Evolutionary conservation across 2,797 vertebrate species (phyloP), one percentile per base, ranked within the genome.

Genomic region (Odontamblyopus lacepedii): DNA sequence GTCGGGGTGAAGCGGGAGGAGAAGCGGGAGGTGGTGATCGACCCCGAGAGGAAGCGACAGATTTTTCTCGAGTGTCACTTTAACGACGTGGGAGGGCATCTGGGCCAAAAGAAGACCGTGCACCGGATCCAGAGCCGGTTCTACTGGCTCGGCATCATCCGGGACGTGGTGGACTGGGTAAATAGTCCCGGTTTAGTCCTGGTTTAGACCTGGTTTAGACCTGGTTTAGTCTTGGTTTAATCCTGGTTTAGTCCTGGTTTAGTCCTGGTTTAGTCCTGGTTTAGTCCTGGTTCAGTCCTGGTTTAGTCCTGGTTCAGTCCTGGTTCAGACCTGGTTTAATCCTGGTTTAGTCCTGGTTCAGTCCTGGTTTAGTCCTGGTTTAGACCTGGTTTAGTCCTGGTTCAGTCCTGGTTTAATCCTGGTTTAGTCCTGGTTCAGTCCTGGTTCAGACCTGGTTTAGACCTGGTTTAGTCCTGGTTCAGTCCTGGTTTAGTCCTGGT

Each of bases 111-210:
- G 56, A 98, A 98, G 85, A 98, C 96, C 0, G 95, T 96, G 55
- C 95, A 96, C 90, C 87, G 95, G 62, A 96, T 98, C 78, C 96
- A 98, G 91, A 95, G 94, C 91, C 93, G 94, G 56, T 98, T 95
- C 91, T 97, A 98, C 90, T 98, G 96, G 96, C 92, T 98, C 80
- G 96, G 96, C 7, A 96, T 98, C 68, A 93, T 98, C 77, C 96
- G 95, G 83, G 96, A 98, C 68, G 96, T 97, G 0, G 96, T 98
- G 76, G 96, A 98, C 67, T 97, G 96, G 96, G 96, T 97, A 86
- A 38, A 9, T 35, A 6, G 32, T 5, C 32, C 32, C 6, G 4
- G 2, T 30, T 4, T 30, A 30, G 30, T 2, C 55, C 55, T 15
- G 12, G 23, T 19, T 27, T 19, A 57, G 55, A 57, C 7, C 38